phyloP scores from a whole-genome alignment of 2,797 vertebrate species.

The Phyllotis vaccarum region DNA sequence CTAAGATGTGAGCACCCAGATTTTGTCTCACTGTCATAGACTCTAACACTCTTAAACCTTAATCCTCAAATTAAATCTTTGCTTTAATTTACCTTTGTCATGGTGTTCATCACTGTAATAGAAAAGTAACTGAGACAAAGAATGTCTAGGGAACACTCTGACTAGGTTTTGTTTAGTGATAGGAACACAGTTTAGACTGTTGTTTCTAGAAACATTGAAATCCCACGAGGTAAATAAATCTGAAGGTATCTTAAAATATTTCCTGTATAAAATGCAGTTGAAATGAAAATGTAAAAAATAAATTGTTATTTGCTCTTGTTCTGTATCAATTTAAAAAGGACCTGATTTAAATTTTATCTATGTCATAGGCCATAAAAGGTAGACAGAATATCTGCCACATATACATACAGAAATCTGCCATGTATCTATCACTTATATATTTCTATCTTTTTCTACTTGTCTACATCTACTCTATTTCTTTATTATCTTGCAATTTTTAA shows the following conservation, averaged over 20 bases:
- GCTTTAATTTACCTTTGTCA: neutral
- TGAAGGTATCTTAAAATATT: constrained; percentile 1
- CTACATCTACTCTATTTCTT: neutral
- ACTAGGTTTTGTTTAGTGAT: neutral
- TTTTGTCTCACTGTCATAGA: neutral
- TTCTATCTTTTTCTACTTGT: neutral
- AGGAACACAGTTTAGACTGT: neutral
- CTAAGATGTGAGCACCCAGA: neutral
- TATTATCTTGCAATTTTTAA: neutral
- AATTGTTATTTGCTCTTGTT: neutral
- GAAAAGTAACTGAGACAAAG: neutral
- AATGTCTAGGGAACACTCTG: neutral
- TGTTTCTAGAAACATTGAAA: neutral
- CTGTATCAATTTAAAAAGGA: neutral
- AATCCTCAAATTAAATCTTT: neutral
- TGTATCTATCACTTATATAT: neutral
- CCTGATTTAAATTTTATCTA: neutral
- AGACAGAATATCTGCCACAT: too few relatives aligned
- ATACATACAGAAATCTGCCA: neutral
- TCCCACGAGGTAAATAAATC: neutral
- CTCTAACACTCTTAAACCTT: neutral
- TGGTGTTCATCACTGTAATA: neutral
- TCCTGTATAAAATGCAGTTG: neutral
- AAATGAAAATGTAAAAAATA: neutral
- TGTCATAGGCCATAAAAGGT: neutral